Conservation (phyloP, 2,888 invertebrate species). For the Dolomedes plantarius region DNA sequence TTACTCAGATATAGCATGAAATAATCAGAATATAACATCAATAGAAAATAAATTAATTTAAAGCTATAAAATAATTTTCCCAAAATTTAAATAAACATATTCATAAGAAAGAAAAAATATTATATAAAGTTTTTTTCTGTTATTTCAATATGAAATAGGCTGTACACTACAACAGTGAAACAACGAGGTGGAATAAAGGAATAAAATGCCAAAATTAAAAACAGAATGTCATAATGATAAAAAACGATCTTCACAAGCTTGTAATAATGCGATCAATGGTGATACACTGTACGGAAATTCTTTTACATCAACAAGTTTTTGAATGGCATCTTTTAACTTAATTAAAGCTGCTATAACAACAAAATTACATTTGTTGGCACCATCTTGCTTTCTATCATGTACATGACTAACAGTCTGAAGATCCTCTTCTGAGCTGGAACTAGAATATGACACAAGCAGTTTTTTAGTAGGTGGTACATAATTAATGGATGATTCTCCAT, state of each 20-base stretch:
- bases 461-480: neutral
- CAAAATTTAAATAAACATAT: no score
- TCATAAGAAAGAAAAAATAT: no score
- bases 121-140: no score
- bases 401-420: neutral
- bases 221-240: no score
- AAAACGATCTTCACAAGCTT: constrained; percentile 30
- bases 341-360: constrained; percentile 16
- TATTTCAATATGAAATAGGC: no score
- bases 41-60: no score
- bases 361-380: neutral
- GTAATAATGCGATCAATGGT: constrained; percentile 22
- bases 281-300: constrained; percentile 55
- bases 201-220: no score
- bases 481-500: neutral
- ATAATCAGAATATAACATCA: no score
- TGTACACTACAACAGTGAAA: no score
- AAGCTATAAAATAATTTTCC: no score
- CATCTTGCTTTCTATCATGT: neutral
- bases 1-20: no score
- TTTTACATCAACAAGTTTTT: constrained; percentile 31
- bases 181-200: no score
- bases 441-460: constrained; percentile 38
- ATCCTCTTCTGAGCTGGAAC: constrained; percentile 56
- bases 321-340: constrained; percentile 29